Percentiles rank a stretch among this genome's conserved stretches.
Evolutionary conservation across 2,113 vertebrate species (phyloP).

Genomic region (Mugil cephalus): DNA sequence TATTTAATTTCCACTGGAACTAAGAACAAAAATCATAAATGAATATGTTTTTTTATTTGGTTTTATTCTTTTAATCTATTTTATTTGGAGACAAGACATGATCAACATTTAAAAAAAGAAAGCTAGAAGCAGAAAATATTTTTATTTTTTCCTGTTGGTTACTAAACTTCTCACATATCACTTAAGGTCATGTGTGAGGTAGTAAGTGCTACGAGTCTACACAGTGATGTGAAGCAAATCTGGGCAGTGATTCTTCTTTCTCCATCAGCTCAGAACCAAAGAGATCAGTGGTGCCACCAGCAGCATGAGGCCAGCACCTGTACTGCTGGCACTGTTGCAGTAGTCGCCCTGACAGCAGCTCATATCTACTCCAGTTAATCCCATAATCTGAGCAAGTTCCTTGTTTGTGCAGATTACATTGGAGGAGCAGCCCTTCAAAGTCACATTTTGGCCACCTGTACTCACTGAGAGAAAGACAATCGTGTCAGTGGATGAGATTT

Average conservation of each 20-base stretch:
- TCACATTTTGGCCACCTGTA: accelerated
- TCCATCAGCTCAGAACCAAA: not conserved
- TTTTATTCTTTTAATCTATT: too few species aligned
- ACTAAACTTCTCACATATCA: too few species aligned
- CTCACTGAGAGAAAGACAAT: conserved; percentile 26
- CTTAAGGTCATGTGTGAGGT: too few species aligned
- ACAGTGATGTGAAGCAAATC: not conserved
- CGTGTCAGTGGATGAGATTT: not conserved
- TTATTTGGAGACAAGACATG: too few species aligned
- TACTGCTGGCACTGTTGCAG: conserved; percentile 64
- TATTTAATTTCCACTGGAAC: too few species aligned
- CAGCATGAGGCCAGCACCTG: conserved; percentile 38
- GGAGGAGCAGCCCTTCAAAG: conserved; percentile 67
- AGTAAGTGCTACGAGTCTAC: too few species aligned
- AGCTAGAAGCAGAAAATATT: too few species aligned
- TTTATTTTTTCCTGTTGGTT: too few species aligned
- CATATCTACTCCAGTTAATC: accelerated
- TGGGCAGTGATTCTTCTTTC: not conserved
- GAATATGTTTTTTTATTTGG: too few species aligned
- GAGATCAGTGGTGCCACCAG: conserved; percentile 31
- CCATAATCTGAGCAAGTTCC: accelerated
- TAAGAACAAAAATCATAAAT: too few species aligned
- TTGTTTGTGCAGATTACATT: conserved; percentile 18
- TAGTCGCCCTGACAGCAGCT: conserved; percentile 48
- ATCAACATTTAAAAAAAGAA: too few species aligned